These are phyloP conservation scores for Myiotriccus ornatus DNA, from an alignment of 2,797 vertebrate species.

Conservation along the genomic window DNA sequence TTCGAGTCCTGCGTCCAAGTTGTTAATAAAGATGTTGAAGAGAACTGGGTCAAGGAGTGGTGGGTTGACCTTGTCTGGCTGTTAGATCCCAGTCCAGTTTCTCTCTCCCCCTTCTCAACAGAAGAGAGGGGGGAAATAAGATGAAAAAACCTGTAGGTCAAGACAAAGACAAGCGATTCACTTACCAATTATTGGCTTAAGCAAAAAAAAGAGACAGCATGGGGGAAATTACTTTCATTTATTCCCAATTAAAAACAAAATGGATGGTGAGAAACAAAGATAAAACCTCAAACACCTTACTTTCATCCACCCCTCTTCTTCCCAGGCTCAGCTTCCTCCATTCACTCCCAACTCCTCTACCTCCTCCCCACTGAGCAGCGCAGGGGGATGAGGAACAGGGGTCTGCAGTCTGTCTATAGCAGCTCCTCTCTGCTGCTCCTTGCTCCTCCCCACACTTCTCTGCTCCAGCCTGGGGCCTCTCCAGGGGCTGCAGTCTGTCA, in stretches of 20 bases:
- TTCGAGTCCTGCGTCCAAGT: background rate
- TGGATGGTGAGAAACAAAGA: background rate
- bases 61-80: background rate
- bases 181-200: background rate
- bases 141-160: background rate
- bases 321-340: background rate
- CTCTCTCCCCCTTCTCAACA: background rate
- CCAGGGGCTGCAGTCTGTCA: background rate
- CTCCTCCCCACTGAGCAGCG: fast-evolving
- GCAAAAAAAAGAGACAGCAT: background rate
- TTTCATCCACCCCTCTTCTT: background rate
- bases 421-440: background rate
- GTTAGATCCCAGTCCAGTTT: background rate
- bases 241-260: background rate
- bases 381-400: background rate
- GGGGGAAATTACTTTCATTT: background rate
- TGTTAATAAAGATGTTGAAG: background rate
- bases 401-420: fast-evolving
- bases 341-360: background rate
- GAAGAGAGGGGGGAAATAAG: background rate
- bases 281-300: background rate
- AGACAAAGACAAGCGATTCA: background rate
- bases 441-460: background rate
- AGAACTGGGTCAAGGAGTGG: background rate
- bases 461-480: background rate